Percentiles rank a stretch among this genome's conserved stretches.
Conservation (phyloP, 2,888 invertebrate species). For the Meta bourneti region DNA sequence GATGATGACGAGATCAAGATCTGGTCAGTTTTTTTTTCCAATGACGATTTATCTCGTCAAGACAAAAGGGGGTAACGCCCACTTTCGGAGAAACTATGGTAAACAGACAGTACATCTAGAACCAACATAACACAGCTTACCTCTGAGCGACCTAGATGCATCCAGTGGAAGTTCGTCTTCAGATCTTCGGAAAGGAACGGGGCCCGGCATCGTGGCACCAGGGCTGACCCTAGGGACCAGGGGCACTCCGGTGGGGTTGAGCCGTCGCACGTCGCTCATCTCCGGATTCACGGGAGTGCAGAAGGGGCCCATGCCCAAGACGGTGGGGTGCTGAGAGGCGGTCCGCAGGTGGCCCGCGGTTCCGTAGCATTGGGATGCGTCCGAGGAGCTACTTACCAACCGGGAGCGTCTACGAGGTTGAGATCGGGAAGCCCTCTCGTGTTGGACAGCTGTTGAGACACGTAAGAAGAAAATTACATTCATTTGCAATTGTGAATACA, state of each 20-base stretch:
- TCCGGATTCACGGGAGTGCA: constrained; percentile 77
- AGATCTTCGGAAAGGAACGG: constrained; percentile 11
- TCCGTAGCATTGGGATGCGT: constrained; percentile 35
- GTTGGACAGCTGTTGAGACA: constrained; percentile 88
- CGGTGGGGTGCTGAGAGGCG: constrained; percentile 9
- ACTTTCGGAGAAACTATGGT: neutral
- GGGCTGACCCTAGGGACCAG: constrained; percentile 24
- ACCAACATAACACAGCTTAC: neutral
- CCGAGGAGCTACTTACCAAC: constrained; percentile 56
- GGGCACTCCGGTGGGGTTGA: constrained; percentile 3
- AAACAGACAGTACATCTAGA: too few species aligned
- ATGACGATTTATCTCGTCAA: neutral
- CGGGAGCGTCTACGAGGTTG: constrained; percentile 77
- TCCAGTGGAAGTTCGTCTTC: constrained; percentile 26
- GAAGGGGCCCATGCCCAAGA: constrained; percentile 69
- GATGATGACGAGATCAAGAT: too few species aligned
- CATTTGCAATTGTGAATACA: neutral
- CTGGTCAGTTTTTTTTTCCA: too few species aligned
- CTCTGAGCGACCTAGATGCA: neutral
- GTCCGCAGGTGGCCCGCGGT: constrained; percentile 9
- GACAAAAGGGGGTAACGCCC: neutral
- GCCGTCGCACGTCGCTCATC: constrained; percentile 71
- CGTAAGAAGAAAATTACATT: neutral
- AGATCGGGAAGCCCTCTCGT: constrained; percentile 90
- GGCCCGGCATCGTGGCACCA: neutral